Percentiles rank a stretch among this genome's conserved stretches.
These are phyloP conservation scores for Bolborhynchus lineola DNA, from an alignment of 2,113 vertebrate genomes.

Conservation along the genomic window DNA sequence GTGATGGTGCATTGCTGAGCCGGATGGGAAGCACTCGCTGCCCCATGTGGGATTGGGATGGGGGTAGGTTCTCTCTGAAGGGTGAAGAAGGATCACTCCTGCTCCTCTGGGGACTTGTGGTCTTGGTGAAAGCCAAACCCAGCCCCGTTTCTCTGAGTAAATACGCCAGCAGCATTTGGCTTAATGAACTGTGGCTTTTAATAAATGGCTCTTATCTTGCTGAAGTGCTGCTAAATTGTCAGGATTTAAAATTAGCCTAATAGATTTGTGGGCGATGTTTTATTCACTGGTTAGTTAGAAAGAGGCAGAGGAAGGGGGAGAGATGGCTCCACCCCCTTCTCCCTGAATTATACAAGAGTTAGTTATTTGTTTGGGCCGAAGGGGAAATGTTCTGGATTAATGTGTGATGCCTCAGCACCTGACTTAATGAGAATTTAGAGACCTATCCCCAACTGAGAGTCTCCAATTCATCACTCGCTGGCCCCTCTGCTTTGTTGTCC, in stretches of 20 bases:
- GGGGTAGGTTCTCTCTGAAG: accelerated
- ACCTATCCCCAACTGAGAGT: slow-evolving; percentile 68
- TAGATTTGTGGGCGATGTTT: slow-evolving; percentile 77
- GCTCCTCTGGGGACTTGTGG: background rate
- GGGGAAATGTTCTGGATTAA: slow-evolving; percentile 77
- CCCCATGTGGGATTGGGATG: accelerated
- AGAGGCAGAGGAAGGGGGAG: slow-evolving; percentile 12
- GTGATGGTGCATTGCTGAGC: background rate
- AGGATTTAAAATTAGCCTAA: slow-evolving; percentile 82
- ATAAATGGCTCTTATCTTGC: slow-evolving; percentile 80
- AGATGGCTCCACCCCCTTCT: slow-evolving; percentile 51
- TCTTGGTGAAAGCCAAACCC: background rate
- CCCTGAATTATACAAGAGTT: slow-evolving; percentile 76
- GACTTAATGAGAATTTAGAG: slow-evolving; percentile 78
- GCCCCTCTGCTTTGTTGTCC: slow-evolving; percentile 21
- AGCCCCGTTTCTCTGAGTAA: slow-evolving; percentile 67
- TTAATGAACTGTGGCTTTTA: slow-evolving; percentile 84
- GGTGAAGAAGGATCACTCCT: background rate
- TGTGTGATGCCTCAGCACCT: slow-evolving; percentile 72
- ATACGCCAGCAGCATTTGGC: slow-evolving; percentile 73
- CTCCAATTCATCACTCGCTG: slow-evolving; percentile 68
- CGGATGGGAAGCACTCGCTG: background rate
- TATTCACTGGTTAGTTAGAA: slow-evolving; percentile 73
- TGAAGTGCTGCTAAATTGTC: slow-evolving; percentile 80
- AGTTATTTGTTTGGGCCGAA: slow-evolving; percentile 79